Evolutionary conservation across 2,888 invertebrate genomes (phyloP), one percentile per base, ranked within the genome.

Genomic region (Chaitophorus viminalis): DNA sequence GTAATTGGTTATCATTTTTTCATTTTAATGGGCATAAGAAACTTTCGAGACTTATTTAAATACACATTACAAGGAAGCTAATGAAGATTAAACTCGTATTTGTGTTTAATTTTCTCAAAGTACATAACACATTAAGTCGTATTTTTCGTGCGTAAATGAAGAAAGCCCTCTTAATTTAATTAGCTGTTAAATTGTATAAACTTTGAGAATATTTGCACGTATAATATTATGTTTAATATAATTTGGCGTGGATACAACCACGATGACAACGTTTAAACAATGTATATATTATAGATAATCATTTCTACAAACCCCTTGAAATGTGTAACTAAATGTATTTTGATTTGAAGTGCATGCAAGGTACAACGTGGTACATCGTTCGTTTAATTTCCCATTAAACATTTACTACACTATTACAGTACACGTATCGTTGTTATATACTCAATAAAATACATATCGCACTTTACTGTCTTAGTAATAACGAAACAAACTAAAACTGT

Each of bases 111-210:
- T 77, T 54, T 4, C 31, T 21, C 52, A 54, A 77, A 77, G 54
- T 52, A 52, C 77, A 77, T 31, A 31, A 21, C 52, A 25, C 77
- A 52, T 77, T 77, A 54, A 54, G 77, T 77, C 77, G 52, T 77
- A 77, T 77, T 77, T 77, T 77, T 77, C 21, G 14, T 11, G 5
- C 29, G 33, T 25, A 4, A 77, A 31, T 25, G 77, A 21, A 21
- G 77, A 77, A 54, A 77, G 77, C 54, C 46, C 25, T 25, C 9
- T 52, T 77, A 46, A 77, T 54, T 77, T 77, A 77, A 54, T 77
- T 77, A 77, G 77, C 52, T 25, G 31, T 54, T 77, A 77, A 77
- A 77, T 77, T 31, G 31, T 33, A 77, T 77, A 54, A 77, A 77
- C 52, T 54, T 77, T 21, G 21, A 33, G 54, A 31, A 77, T 54